Conservation (phyloP, 2,888 invertebrate species). For the Ochropacha duplaris region DNA sequence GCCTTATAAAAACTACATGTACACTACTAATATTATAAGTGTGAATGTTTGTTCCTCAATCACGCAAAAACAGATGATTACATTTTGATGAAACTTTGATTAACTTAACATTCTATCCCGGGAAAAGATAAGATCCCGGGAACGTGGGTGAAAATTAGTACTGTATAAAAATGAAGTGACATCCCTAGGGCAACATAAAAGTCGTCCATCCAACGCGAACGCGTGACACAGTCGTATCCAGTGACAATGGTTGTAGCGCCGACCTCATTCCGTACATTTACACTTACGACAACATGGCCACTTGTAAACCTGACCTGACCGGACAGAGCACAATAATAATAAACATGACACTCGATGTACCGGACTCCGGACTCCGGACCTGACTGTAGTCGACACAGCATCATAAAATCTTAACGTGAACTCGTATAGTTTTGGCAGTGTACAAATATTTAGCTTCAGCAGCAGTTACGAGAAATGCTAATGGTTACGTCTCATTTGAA, state of each 20-base stretch:
- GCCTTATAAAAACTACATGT: no score
- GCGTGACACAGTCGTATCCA: not conserved
- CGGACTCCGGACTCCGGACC: not conserved
- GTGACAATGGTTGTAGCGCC: not conserved
- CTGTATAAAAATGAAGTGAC: no score
- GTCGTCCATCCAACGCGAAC: not conserved
- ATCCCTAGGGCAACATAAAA: not conserved
- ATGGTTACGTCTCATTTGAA: not conserved
- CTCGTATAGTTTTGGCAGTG: not conserved
- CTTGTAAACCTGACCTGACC: not conserved
- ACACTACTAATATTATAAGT: no score
- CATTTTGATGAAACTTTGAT: no score
- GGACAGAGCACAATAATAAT: conserved; percentile 2
- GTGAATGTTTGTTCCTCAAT: no score
- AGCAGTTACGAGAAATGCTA: not conserved
- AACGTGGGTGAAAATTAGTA: no score
- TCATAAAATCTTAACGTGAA: not conserved
- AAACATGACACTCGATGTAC: conserved; percentile 3
- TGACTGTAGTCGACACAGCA: not conserved
- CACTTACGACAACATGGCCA: not conserved
- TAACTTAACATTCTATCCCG: no score
- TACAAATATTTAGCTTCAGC: not conserved
- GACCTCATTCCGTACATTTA: not conserved
- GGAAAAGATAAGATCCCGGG: no score
- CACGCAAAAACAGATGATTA: no score